Conservation (phyloP, 2,888 invertebrate species). For the Allophyes oxyacanthae region DNA sequence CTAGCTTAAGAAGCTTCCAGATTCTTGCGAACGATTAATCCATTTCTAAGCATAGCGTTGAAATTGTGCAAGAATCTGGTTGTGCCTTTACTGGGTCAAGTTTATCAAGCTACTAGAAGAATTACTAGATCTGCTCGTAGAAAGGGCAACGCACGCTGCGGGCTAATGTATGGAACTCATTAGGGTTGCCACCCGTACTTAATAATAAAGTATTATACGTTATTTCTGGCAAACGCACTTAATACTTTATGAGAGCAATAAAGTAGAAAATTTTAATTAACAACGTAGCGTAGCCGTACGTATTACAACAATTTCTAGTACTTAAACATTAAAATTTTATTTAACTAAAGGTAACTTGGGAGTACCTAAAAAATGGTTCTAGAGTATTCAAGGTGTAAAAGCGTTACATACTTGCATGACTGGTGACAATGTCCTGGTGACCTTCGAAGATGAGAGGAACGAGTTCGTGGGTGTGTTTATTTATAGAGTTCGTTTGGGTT, state of each 20-base stretch:
- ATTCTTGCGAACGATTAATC: constrained; percentile 2
- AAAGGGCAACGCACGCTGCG: constrained; percentile 50
- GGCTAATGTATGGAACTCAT: constrained; percentile 24
- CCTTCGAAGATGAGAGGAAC: constrained; percentile 27
- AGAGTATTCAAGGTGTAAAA: constrained; percentile 8
- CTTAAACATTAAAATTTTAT: no score
- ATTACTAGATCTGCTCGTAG: constrained; percentile 24
- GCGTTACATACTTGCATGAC: constrained; percentile 7
- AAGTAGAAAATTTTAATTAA: no score
- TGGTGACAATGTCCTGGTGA: constrained; percentile 34
- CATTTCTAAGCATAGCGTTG: constrained; percentile 20
- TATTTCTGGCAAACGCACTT: no score
- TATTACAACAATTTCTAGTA: no score
- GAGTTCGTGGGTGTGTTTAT: constrained; percentile 1
- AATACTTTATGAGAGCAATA: not conserved
- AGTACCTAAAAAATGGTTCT: not conserved
- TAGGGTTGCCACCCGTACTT: no score
- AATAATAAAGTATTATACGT: no score
- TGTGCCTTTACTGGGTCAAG: constrained; percentile 46
- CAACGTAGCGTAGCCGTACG: no score
- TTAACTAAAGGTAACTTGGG: no score
- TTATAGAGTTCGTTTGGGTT: no score
- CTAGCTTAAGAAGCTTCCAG: not conserved
- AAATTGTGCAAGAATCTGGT: constrained; percentile 33
- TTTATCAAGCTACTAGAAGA: constrained; percentile 32